phyloP scores from a whole-genome alignment of 2,113 vertebrate species.

The Anser brachyrhynchus region DNA sequence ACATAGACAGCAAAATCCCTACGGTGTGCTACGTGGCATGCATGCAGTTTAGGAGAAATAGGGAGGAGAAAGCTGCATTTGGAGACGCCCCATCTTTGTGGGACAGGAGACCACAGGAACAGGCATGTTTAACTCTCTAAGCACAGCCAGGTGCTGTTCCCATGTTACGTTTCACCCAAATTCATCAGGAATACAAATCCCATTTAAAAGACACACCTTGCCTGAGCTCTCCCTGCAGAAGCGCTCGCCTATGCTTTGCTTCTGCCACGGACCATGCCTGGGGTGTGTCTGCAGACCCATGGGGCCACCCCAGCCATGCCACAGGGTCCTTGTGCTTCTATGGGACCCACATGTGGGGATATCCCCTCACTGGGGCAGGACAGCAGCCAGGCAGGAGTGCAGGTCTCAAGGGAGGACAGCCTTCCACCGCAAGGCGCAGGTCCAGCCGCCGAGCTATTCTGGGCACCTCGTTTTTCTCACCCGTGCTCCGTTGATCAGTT shows the following conservation, averaged over 20 bases:
- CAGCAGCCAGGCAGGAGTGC: not conserved
- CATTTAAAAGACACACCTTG: not conserved
- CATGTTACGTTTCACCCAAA: not conserved
- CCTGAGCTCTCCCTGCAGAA: not conserved
- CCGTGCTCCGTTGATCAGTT: not conserved
- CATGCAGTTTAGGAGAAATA: not conserved
- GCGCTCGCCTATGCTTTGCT: rapidly evolving
- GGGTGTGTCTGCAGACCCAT: not conserved
- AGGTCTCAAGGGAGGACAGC: not conserved
- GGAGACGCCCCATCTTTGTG: not conserved
- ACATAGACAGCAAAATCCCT: not conserved
- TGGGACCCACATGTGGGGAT: not conserved
- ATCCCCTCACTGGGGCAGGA: not conserved
- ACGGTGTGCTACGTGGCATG: rapidly evolving
- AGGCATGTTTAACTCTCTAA: not conserved
- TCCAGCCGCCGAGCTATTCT: not conserved
- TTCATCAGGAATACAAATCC: not conserved
- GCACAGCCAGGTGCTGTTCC: not conserved
- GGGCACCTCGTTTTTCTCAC: not conserved
- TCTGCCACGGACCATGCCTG: rapidly evolving
- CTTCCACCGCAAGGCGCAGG: not conserved
- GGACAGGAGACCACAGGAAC: rapidly evolving
- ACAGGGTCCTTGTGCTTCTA: rapidly evolving
- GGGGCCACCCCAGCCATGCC: rapidly evolving
- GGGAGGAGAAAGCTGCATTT: not conserved